Evolutionary conservation across 2,797 vertebrate genomes (phyloP).

Genomic region (Tarsius wallacei): DNA sequence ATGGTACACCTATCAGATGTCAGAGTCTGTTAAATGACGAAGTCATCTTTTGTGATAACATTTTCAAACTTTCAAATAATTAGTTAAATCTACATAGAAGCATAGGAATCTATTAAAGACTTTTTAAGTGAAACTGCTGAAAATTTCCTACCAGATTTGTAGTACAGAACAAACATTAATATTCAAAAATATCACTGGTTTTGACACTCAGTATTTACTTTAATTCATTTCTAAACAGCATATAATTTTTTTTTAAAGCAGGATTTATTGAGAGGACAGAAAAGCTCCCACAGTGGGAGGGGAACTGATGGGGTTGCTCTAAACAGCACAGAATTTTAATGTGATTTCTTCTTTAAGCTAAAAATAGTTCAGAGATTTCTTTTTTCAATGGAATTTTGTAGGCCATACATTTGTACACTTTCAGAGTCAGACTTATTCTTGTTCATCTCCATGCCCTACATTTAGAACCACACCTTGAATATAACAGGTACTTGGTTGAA

Average conservation of each 20-base stretch:
- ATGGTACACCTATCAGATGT: no score
- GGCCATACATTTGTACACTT: no score
- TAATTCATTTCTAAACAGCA: neutral
- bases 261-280: no score
- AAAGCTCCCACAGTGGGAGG: no score
- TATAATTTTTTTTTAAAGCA: neutral
- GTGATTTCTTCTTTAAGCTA: slow-evolving; percentile 1
- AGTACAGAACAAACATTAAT: neutral
- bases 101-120: neutral
- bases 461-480: neutral
- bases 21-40: neutral
- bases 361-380: neutral
- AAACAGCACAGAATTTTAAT: neutral
- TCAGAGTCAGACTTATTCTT: neutral
- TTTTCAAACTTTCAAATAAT: neutral
- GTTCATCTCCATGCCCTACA: neutral
- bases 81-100: neutral
- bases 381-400: neutral
- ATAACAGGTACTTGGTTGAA: neutral
- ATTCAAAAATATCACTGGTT: neutral
- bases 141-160: neutral
- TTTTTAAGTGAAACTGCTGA: neutral
- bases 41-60: neutral
- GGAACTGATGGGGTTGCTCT: neutral
- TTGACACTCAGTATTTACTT: neutral